These are phyloP conservation scores for Pholis gunnellus DNA, from an alignment of 2,113 vertebrate species.

Conservation along the genomic window DNA sequence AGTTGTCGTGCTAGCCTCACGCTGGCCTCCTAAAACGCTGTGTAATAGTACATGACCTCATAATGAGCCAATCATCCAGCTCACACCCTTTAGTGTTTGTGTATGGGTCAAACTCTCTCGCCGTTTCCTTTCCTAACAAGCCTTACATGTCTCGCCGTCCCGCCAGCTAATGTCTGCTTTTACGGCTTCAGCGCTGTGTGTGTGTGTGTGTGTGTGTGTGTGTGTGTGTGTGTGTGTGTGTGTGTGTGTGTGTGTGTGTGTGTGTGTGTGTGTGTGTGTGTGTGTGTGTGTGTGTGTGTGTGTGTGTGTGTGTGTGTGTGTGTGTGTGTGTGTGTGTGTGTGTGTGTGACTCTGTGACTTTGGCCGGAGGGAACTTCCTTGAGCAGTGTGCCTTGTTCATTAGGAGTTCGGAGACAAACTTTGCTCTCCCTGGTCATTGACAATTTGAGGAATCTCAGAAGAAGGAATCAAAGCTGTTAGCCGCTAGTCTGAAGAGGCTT, in stretches of 20 bases:
- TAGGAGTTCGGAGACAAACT: conserved; percentile 27
- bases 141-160: neutral
- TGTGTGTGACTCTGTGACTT: neutral
- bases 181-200: conserved; percentile 19
- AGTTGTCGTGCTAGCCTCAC: neutral
- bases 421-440: conserved; percentile 15
- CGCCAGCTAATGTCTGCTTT: conserved; percentile 27
- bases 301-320: conserved; percentile 1
- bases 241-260: no score
- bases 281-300: neutral
- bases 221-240: no score
- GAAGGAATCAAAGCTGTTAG: conserved; percentile 25
- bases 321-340: no score
- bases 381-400: conserved; percentile 15
- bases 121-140: conserved; percentile 35
- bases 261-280: no score
- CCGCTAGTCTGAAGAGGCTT: conserved; percentile 3
- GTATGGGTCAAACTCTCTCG: conserved; percentile 21
- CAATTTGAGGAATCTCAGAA: conserved; percentile 3
- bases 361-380: conserved; percentile 15
- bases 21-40: neutral
- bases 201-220: no score
- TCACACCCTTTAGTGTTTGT: conserved; percentile 25
- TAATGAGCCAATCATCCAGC: conserved; percentile 11
- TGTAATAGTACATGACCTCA: neutral